phyloP scores from a whole-genome alignment of 1,140 invertebrate species.

The Aporrectodea caliginosa region DNA sequence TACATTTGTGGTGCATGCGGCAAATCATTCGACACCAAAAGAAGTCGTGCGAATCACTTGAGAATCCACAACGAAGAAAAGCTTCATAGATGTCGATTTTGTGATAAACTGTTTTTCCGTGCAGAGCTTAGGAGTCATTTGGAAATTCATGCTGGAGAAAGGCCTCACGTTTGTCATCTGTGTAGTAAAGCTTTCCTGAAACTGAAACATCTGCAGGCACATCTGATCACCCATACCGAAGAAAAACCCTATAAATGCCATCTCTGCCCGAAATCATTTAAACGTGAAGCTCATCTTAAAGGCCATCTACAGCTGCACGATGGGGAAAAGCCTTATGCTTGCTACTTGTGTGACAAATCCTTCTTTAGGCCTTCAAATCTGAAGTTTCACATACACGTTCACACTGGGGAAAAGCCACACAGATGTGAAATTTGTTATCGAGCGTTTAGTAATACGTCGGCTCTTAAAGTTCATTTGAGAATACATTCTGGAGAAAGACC shows the following conservation, averaged over 20 bases:
- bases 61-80: background rate
- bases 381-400: slow-evolving; percentile 10
- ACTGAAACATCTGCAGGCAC: slow-evolving; percentile 97
- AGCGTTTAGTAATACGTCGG: slow-evolving; percentile 91
- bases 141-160: slow-evolving; percentile 36
- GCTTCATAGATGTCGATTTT: background rate
- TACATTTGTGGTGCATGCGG: background rate
- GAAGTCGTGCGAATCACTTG: background rate
- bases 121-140: slow-evolving; percentile 48
- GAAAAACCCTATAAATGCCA: slow-evolving; percentile 47
- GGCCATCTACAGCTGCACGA: slow-evolving; percentile 65
- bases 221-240: slow-evolving; percentile 71
- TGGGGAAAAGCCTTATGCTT: slow-evolving; percentile 50
- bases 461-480: slow-evolving; percentile 96
- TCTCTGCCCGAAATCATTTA: slow-evolving; percentile 68
- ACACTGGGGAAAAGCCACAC: slow-evolving; percentile 63
- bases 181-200: slow-evolving; percentile 94
- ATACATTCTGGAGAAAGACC: slow-evolving; percentile 76
- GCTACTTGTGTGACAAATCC: slow-evolving; percentile 36
- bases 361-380: slow-evolving; percentile 11
- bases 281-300: background rate
- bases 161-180: slow-evolving; percentile 34
- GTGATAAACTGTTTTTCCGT: background rate
- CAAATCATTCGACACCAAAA: background rate
- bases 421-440: slow-evolving; percentile 61